Base-by-base conservation (phyloP, 2,797 vertebrate species). In the Leucoraja ocellata region DNA sequence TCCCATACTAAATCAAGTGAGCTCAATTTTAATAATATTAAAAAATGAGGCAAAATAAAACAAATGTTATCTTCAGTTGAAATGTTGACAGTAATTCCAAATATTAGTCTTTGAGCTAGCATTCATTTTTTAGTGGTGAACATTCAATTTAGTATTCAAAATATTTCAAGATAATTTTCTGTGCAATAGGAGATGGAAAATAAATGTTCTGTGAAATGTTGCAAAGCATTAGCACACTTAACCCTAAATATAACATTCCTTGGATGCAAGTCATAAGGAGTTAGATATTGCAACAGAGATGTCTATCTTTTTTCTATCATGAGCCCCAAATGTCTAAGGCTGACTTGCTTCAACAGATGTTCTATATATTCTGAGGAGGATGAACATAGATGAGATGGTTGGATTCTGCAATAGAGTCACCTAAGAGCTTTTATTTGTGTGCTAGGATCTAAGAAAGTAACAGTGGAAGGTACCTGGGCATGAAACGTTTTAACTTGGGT, bases 31-130 rank as follows among this genome's bases (percentile, higher is more conserved):
- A 84, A 84, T 23, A 23, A 46, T 81, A 54, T 54, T 7, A 21
- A 78, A 36, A 78, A 78, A 32, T 13, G 16, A 36, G 3, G 10
- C 32, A 78, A 32, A 78, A 78, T 78, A 78, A 36, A 78, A 14
- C 21, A 16, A 32, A 61, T 83, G 2, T 9, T 83, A 25, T 6
- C 10, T 83, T 84, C 23, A 25, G 25, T 84, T 84, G n/a, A 14
- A 84, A 84, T 58, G 54, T 61, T 84, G 81, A 13, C 81, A 84
- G 10, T n/a, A n/a, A 84, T 83, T 83, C 81, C 4, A n/a, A 84
- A 84, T 61, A 14, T 32, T 13, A 63, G 25, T 16, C 28, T 86
- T 86, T 86, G 54, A 86, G n/a, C 0, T 86, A 58, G 25, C 1
- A 63, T 63, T 86, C 58, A 10, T 28, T 14, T 28, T 58, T 63